Conservation (phyloP, 2,888 invertebrate species). For the Scrobipalpa costella region DNA sequence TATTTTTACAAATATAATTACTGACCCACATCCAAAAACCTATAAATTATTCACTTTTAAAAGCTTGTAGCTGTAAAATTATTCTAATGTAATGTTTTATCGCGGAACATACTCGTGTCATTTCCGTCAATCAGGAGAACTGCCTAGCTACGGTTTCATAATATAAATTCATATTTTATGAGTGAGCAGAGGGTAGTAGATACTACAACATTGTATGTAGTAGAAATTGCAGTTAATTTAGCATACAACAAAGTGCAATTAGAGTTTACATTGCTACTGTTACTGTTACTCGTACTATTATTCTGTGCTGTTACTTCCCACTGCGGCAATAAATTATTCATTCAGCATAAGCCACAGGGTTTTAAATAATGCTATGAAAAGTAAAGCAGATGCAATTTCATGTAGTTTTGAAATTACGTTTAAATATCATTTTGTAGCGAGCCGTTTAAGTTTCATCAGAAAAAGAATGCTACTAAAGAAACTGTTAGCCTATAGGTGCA, state of each 20-base stretch:
- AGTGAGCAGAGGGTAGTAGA: not conserved
- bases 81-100: too few species aligned
- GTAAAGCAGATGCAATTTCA: conserved; percentile 44
- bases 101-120: too few species aligned
- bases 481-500: too few species aligned
- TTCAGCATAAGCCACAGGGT: not conserved
- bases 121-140: too few species aligned
- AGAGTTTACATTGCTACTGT: conserved; percentile 6
- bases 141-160: not conserved
- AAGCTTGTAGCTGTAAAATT: too few species aligned
- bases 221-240: conserved; percentile 17
- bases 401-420: conserved; percentile 39
- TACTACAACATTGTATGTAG: conserved; percentile 10
- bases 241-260: conserved; percentile 2
- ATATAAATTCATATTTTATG: not conserved
- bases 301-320: not conserved
- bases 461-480: too few species aligned
- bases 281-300: not conserved
- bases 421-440: not conserved
- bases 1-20: too few species aligned
- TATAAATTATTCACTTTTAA: too few species aligned
- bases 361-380: conserved; percentile 20
- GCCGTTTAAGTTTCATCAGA: not conserved
- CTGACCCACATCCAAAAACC: too few species aligned
- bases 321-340: not conserved